Evolutionary conservation across 2,888 invertebrate species (phyloP).

Genomic region (Drosophila meridionalis): DNA sequence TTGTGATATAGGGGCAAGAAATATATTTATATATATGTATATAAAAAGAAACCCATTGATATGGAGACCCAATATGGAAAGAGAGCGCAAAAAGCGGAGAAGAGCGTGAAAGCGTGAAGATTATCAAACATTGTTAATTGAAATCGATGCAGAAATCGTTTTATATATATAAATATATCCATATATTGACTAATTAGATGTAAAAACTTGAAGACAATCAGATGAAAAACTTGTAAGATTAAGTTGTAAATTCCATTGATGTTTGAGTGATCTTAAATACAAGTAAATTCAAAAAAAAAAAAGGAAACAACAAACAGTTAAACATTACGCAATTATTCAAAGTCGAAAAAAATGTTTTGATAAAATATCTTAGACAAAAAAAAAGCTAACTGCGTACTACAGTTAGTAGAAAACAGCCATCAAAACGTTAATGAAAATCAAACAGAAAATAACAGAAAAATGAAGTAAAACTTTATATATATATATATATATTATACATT

Average conservation of each 20-base stretch:
- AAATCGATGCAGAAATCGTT: not conserved
- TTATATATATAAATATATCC: not conserved
- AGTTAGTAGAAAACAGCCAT: not conserved
- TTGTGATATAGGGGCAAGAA: slow-evolving; percentile 8
- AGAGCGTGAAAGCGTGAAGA: slow-evolving; percentile 12
- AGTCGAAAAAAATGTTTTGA: not conserved
- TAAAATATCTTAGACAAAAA: not conserved
- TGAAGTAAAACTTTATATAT: no score
- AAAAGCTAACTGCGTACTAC: not conserved
- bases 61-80: not conserved
- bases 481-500: no score
- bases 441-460: not conserved
- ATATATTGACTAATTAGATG: not conserved
- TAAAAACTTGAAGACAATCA: not conserved
- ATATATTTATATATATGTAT: not conserved
- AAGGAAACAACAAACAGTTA: no score
- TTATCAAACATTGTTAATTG: slow-evolving; percentile 2
- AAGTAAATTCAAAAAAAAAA: no score
- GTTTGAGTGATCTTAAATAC: not conserved
- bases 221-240: not conserved
- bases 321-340: not conserved
- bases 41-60: not conserved
- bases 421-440: slow-evolving; percentile 8
- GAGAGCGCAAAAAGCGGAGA: not conserved
- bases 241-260: not conserved